These are phyloP conservation scores for Campylomormyrus tamandua DNA, from an alignment of 2,113 vertebrate species.

Conservation along the genomic window DNA sequence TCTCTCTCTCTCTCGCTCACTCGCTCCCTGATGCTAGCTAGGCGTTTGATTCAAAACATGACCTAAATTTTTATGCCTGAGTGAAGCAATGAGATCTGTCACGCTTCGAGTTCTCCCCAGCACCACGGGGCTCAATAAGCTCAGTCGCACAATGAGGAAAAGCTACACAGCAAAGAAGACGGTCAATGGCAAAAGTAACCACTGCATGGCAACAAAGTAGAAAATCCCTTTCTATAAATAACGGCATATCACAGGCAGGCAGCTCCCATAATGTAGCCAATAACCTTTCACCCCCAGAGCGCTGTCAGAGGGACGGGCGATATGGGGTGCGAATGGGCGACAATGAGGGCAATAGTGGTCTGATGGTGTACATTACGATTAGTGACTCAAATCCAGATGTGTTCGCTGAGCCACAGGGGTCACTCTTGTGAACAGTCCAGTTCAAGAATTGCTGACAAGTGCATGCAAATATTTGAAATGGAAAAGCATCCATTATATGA, in stretches of 20 bases:
- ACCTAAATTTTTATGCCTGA: constrained; percentile 49
- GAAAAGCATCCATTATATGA: neutral
- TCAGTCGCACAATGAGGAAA: constrained; percentile 30
- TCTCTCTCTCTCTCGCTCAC: neutral
- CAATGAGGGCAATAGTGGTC: constrained; percentile 11
- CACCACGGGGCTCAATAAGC: constrained; percentile 25
- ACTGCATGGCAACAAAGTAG: constrained; percentile 64
- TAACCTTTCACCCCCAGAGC: constrained; percentile 56
- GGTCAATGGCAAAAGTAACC: constrained; percentile 39
- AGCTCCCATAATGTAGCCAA: constrained; percentile 54
- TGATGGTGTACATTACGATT: constrained; percentile 19
- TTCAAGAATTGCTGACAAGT: neutral
- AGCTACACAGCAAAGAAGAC: constrained; percentile 29
- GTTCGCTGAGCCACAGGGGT: constrained; percentile 21
- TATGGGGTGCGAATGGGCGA: neutral
- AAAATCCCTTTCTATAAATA: constrained; percentile 56
- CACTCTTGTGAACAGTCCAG: constrained; percentile 8
- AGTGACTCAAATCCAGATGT: constrained; percentile 38
- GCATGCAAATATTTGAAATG: neutral
- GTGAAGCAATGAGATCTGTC: constrained; percentile 43
- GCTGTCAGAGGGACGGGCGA: constrained; percentile 17
- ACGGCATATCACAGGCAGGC: constrained; percentile 52
- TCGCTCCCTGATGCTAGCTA: constrained; percentile 16
- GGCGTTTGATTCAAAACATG: constrained; percentile 42
- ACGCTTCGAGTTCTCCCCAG: constrained; percentile 36